Percentiles rank a stretch among this genome's conserved stretches.
phyloP scores from a whole-genome alignment of 2,888 invertebrate genomes.

The Aquatica leii region DNA sequence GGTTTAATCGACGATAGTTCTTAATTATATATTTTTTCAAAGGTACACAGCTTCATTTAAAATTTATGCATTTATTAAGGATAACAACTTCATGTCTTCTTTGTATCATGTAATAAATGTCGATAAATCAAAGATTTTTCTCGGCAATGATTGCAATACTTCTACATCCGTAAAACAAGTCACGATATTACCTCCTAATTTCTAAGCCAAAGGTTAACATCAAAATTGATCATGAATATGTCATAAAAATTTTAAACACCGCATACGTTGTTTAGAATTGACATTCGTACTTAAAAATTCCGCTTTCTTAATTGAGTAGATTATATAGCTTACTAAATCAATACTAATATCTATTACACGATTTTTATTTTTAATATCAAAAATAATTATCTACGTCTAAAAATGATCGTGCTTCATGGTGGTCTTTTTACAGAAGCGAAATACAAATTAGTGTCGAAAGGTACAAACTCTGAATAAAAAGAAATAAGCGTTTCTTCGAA shows the following conservation, averaged over 20 bases:
- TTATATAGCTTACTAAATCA: not conserved
- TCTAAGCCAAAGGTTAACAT: not conserved
- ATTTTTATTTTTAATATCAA: not conserved
- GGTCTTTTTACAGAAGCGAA: slow-evolving; percentile 32
- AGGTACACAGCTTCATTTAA: not conserved
- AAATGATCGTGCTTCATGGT: slow-evolving; percentile 25
- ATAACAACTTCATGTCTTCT: slow-evolving; percentile 3
- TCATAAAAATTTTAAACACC: not conserved
- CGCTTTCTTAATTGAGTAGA: not conserved
- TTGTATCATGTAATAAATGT: slow-evolving; percentile 5
- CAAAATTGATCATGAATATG: slow-evolving; percentile 6
- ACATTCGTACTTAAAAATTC: not conserved
- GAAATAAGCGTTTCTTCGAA: slow-evolving; percentile 18
- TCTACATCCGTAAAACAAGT: slow-evolving; percentile 2
- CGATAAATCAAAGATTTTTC: slow-evolving; percentile 10
- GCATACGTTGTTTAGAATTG: not conserved
- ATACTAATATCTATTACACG: not conserved
- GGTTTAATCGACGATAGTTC: too few species aligned
- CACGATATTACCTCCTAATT: slow-evolving; percentile 11
- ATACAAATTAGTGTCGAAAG: slow-evolving; percentile 35
- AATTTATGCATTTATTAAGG: slow-evolving; percentile 5
- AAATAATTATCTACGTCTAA: slow-evolving; percentile 11
- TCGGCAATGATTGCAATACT: slow-evolving; percentile 7
- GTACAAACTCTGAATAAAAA: slow-evolving; percentile 21
- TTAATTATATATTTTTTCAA: not conserved